Evolutionary conservation across 2,888 invertebrate species (phyloP), one percentile per base, ranked within the genome.

Genomic region (Volucella bombylans): DNA sequence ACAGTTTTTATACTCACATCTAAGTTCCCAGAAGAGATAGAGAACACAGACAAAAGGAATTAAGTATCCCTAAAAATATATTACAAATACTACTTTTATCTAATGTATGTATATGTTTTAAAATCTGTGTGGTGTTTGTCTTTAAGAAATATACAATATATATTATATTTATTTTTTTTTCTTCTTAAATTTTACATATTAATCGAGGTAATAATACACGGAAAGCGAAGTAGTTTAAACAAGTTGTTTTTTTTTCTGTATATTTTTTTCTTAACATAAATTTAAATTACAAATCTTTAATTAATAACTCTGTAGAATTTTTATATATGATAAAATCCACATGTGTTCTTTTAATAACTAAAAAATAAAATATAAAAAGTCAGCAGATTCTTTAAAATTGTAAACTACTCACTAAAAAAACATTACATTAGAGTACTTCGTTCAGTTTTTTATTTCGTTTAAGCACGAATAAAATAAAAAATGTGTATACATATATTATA

Each of bases 31-130:
- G 15, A 41, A 54, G 49, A 9, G 54, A 57, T 55, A 49, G 54
- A 73, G 73, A 73, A 67, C 67, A 61, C 43, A 52, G 73, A 54
- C 50, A 61, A 64, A 67, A 79, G 68, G 50, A 76, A 68, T 80
- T 10, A 41, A 55, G 55, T 47, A 76, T 61, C 52, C 59, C 65
- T 64, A 81, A 57, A 81, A 59, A 64, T 76, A 81, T 65, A 62
- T 81, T 81, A 81, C 76, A 81, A 81, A 76, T 81, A 81, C 76
- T 81, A 76, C 45, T 41, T 47, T 67, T 54, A 64, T 57, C 80
- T 77, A 79, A 62, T 69, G 31, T 31, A 74, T 64, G 78, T 82
- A 86, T 76, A 79, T 86, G 54, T 64, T 82, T 79, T 83, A 82
- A 82, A 74, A 74, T 81, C 41, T 61, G 72, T 49, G 73, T 73